Evolutionary conservation across 2,888 invertebrate species (phyloP).

Genomic region (Caenorhabditis doughertyi): DNA sequence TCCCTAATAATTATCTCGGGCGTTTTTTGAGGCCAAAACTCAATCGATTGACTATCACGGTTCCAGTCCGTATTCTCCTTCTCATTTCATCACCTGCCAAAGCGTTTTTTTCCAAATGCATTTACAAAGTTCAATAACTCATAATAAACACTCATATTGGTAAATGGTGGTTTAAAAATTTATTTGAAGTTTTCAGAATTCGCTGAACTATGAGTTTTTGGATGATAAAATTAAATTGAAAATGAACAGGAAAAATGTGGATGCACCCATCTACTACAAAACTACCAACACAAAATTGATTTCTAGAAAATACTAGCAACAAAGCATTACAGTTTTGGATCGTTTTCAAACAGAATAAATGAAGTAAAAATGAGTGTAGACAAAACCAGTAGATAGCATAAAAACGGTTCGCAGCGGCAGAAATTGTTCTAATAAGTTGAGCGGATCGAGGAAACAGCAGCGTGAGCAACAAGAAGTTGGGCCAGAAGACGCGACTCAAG

Average conservation of each 20-base stretch:
- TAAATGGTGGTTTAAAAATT: neutral
- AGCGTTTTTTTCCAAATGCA: neutral
- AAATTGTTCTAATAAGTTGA: constrained; percentile 77
- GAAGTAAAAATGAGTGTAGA: constrained; percentile 30
- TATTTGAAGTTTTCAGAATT: neutral
- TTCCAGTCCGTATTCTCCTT: too few species aligned
- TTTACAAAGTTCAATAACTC: neutral
- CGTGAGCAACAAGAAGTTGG: constrained; percentile 92
- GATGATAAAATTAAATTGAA: neutral
- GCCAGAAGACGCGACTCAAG: constrained; percentile 86
- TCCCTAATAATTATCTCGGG: too few species aligned
- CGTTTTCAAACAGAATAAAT: constrained; percentile 21
- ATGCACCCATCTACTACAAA: constrained; percentile 44
- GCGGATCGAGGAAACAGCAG: constrained; percentile 87
- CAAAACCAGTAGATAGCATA: constrained; percentile 52
- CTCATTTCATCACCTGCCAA: too few species aligned
- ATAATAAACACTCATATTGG: too few species aligned
- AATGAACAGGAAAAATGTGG: constrained; percentile 30
- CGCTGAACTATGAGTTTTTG: neutral
- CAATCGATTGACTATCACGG: too few species aligned
- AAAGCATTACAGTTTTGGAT: constrained; percentile 34
- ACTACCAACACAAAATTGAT: constrained; percentile 40
- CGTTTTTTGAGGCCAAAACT: too few species aligned
- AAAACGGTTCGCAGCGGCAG: constrained; percentile 28
- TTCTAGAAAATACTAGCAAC: constrained; percentile 57